A percentile compares a stretch with the other conserved stretches of the same genome.
These are phyloP conservation scores for Pyrrhosoma nymphula DNA, from an alignment of 2,888 invertebrate species.

Conservation along the genomic window DNA sequence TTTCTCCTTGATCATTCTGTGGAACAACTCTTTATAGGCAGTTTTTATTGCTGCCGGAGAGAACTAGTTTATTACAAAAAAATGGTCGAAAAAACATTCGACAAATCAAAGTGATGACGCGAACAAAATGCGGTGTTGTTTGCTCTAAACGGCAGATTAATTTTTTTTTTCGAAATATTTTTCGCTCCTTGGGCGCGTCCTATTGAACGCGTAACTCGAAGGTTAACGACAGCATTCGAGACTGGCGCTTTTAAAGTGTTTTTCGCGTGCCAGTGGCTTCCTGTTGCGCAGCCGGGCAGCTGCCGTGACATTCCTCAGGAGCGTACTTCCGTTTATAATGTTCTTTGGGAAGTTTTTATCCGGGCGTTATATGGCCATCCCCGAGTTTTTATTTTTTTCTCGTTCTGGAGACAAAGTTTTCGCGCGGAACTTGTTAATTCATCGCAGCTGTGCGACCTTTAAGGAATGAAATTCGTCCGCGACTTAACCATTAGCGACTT, in stretches of 20 bases:
- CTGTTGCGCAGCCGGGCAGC: background rate
- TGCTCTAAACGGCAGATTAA: too few species aligned
- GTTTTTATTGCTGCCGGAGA: too few species aligned
- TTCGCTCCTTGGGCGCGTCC: background rate
- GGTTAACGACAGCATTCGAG: background rate
- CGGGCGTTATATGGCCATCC: background rate
- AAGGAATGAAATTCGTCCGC: background rate
- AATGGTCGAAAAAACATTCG: too few species aligned
- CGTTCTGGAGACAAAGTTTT: background rate
- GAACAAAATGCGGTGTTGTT: too few species aligned
- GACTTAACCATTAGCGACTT: background rate
- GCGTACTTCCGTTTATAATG: background rate
- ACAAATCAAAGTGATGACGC: too few species aligned
- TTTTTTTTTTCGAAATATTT: background rate
- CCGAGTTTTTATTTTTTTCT: background rate
- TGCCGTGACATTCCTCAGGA: slow-evolving; percentile 19
- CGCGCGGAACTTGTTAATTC: slow-evolving; percentile 19
- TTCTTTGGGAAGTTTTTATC: background rate
- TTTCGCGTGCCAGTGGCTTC: slow-evolving; percentile 20
- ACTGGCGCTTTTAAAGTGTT: background rate
- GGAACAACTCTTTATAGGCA: too few species aligned
- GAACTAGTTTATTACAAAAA: too few species aligned
- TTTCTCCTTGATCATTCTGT: too few species aligned
- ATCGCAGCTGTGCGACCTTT: background rate
- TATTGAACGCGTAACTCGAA: background rate